Evolutionary conservation across 2,113 vertebrate species (phyloP), one percentile per base, ranked within the genome.

Genomic region (Hippocampus barbouri): DNA sequence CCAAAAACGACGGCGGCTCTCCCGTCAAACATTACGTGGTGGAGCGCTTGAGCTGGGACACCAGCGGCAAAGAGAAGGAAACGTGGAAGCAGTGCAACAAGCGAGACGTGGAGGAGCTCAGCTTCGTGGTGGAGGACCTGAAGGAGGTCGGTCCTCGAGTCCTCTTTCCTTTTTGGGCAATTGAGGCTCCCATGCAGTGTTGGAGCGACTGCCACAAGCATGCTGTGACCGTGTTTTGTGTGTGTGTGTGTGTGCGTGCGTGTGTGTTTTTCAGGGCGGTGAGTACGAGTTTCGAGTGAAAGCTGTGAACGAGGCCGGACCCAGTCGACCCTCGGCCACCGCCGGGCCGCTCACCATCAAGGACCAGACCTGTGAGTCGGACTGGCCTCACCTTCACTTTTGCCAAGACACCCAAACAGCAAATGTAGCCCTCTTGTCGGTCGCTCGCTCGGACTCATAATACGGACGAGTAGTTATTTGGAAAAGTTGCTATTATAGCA

Each of bases 261-360:
- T 34, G 9, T 30, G 21, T 51, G 1, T 16, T n/a, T 4, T 14
- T 8, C 94, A 98, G 91, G 97, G 97, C 74, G 95, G 91, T 47
- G 94, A 99, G 72, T 99, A 99, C 4, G 97, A 99, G 89, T 99
- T 99, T 90, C 94, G 97, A 83, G 96, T 95, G 6, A 99, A 98
- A 88, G 97, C 97, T 30, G 97, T 98, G 76, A 99, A 99, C 8
- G 96, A 94, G 51, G 97, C 96, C 9, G 97, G 97, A 65, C 90
- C 94, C 43, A 96, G 97, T 83, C 94, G 95, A 78, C 95, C 97
- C 75, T 99, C 97, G 23, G 88, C 91, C 64, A 96, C 96, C 11
- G 92, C 94, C 65, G 97, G 97, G 69, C 97, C 97, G 14, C 79
- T 98, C 75, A 79, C 93, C 81, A 93, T 99, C 83, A 97, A 96